Evolutionary conservation across 2,888 invertebrate genomes (phyloP).

Genomic region (Capitulum mitella): DNA sequence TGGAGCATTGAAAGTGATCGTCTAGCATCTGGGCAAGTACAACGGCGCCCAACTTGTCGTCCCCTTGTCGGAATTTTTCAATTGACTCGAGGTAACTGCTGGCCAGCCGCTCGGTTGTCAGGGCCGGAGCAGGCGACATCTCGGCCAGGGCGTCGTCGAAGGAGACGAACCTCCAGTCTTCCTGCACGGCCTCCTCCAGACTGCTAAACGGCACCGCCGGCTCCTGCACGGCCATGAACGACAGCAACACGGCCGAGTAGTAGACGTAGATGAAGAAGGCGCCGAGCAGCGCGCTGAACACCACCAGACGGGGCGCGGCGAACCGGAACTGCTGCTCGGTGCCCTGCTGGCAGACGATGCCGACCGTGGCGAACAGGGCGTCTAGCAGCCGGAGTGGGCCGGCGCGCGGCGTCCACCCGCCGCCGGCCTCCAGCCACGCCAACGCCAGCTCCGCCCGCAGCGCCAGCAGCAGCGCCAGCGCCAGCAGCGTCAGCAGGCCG

Average conservation of each 20-base stretch:
- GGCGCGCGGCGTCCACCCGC: conserved; percentile 25
- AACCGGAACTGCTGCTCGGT: neutral
- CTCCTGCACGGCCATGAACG: neutral
- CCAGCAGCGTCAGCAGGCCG: neutral
- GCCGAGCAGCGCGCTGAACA: conserved; percentile 54
- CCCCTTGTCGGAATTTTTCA: neutral
- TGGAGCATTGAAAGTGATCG: neutral
- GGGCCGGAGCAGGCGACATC: neutral
- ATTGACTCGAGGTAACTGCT: neutral
- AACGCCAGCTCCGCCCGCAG: neutral
- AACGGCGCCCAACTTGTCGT: neutral
- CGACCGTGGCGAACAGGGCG: conserved; percentile 54
- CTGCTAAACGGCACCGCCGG: neutral
- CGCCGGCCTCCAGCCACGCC: no score
- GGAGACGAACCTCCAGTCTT: neutral
- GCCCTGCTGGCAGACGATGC: conserved; percentile 61
- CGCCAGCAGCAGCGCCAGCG: neutral
- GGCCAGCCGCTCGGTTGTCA: neutral
- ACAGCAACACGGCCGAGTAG: neutral
- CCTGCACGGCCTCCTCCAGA: neutral
- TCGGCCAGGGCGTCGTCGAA: neutral
- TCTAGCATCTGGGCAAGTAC: no score
- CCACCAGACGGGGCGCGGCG: neutral
- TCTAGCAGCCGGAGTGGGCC: conserved; percentile 46
- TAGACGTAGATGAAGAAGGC: conserved; percentile 49